Evolutionary conservation across 2,888 invertebrate species (phyloP).

Genomic region (Dolichomitus sp.): DNA sequence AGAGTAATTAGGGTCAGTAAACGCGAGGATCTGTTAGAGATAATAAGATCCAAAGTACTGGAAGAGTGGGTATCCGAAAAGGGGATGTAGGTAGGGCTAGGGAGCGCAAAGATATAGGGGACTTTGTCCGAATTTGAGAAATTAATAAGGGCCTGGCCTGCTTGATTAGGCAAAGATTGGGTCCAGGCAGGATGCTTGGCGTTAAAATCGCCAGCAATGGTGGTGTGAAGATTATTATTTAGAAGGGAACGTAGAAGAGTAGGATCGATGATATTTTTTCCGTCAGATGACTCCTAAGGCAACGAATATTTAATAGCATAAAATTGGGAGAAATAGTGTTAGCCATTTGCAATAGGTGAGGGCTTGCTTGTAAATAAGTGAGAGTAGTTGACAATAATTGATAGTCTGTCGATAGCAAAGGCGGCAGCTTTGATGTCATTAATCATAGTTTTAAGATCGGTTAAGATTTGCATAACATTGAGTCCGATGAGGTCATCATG

Average conservation of each 20-base stretch:
- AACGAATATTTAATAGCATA: too few species aligned
- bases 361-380: background rate
- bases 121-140: background rate
- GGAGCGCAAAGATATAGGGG: background rate
- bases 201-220: background rate
- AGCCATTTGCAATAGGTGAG: background rate
- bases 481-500: background rate
- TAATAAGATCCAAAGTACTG: background rate
- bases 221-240: background rate
- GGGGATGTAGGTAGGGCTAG: slow-evolving; percentile 1
- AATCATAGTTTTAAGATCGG: background rate
- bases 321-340: background rate
- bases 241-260: background rate
- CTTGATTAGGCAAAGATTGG: background rate
- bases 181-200: background rate
- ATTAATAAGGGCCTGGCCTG: background rate
- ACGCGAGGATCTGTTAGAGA: background rate
- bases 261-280: background rate
- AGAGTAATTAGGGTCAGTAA: background rate
- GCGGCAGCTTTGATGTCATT: background rate
- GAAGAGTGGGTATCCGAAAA: background rate
- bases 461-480: background rate
- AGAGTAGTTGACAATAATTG: background rate
- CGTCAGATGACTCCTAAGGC: too few species aligned
- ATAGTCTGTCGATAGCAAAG: background rate